These are phyloP conservation scores for Catostomus latipinnis DNA, from an alignment of 2,797 vertebrate genomes.

Conservation along the genomic window DNA sequence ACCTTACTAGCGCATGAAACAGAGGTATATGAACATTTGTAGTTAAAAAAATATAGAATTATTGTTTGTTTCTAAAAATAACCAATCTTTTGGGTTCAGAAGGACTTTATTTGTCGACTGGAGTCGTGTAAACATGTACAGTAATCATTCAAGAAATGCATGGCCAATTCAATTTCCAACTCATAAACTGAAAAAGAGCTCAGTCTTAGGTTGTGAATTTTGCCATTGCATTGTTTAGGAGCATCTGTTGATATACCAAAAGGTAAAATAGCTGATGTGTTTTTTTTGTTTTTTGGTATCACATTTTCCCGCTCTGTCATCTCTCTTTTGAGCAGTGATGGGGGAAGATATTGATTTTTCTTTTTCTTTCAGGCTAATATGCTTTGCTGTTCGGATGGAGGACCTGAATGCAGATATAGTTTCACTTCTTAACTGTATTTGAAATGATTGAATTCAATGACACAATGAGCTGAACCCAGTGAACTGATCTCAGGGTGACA, in stretches of 20 bases:
- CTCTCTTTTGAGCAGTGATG: background rate
- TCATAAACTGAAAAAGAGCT: too few relatives aligned
- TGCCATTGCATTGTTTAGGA: background rate
- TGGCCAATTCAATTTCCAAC: too few relatives aligned
- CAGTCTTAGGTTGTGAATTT: background rate
- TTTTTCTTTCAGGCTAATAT: constrained; percentile 47
- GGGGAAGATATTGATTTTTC: constrained; percentile 51
- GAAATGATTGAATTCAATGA: constrained; percentile 58
- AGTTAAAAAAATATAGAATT: too few relatives aligned
- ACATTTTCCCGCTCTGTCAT: constrained; percentile 16
- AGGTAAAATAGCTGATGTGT: background rate
- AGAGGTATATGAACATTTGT: too few relatives aligned
- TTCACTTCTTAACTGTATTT: constrained; percentile 60
- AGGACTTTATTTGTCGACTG: too few relatives aligned
- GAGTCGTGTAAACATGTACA: too few relatives aligned
- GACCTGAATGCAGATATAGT: constrained; percentile 52
- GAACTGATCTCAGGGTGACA: constrained; percentile 4
- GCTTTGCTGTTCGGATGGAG: constrained; percentile 54
- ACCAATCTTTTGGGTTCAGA: too few relatives aligned
- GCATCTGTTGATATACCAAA: constrained; percentile 1
- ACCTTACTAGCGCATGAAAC: too few relatives aligned
- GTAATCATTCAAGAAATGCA: too few relatives aligned
- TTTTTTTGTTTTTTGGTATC: constrained; percentile 18
- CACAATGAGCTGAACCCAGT: constrained; percentile 25
- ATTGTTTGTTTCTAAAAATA: too few relatives aligned